Base-by-base conservation (phyloP, 2,888 invertebrate species). In the Arrhopalites spinosus region DNA sequence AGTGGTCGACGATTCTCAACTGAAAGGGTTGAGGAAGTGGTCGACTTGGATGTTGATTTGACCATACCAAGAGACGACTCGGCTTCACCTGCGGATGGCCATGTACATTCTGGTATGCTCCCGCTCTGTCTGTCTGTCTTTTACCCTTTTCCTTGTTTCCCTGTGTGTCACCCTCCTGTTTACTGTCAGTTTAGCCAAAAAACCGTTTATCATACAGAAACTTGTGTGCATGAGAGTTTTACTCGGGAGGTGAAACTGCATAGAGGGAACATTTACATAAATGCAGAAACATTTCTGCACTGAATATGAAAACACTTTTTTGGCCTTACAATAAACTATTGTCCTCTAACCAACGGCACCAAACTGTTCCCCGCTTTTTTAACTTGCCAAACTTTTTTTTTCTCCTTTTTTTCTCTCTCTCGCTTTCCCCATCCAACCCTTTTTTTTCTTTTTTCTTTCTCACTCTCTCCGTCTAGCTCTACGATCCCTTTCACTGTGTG, bases 1-100 rank as follows among this genome's bases (percentile, higher is more conserved):
- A 76, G 72, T 72, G 76, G 76, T 36, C 71, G 78, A 68, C 70
- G 78, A 45, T 78, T 78, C 71, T 76, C 76, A 45, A 78, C 78
- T 20, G 78, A 78, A 56, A 73, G 76, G 53, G 78, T 78, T 29
- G 78, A 78, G 30, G 78, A 78, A 67, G 78, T 72, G 30, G 74
- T 78, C 25, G 76, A 78, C 69, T 67, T 78, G 43, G 78, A 75
- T 59, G 78, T 78, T 30, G 78, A 78, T 67, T 73, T 78, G 66
- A 78, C 78, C 66, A 72, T 71, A 15, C 66, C 76, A 23, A 30
- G 72, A 29, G 76, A 71, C 15, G 74, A 69, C 36, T 74, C 74
- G 23, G 69, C 74, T 20, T 74, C 69, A 30, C 74, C 74, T 29
- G 64, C 74, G 17, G 74, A 74, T 69, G 74, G 74, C 69, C 74